These are phyloP conservation scores for Bhutanitis thaidina DNA, from an alignment of 2,888 invertebrate genomes.

Conservation along the genomic window DNA sequence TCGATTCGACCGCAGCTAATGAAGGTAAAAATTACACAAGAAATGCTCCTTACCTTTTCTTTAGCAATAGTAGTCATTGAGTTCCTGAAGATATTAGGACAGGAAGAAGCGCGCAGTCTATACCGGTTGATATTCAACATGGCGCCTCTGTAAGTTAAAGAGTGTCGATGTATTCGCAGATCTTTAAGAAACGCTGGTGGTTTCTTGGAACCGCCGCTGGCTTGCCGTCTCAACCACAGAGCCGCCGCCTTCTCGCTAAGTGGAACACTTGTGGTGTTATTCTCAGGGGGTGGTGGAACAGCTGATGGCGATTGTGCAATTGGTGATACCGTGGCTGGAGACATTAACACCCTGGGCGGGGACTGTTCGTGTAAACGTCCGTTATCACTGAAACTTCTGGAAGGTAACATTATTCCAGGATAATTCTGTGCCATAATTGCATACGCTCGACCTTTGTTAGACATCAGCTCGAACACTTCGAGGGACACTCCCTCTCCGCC, in stretches of 20 bases:
- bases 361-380: constrained; percentile 65
- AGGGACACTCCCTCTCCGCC: constrained; percentile 88
- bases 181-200: constrained; percentile 87
- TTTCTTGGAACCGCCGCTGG: constrained; percentile 60
- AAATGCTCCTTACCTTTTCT: constrained; percentile 84
- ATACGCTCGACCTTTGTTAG: constrained; percentile 84
- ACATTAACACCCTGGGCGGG: constrained; percentile 53
- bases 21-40: too few species aligned
- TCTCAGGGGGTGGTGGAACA: constrained; percentile 35
- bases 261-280: constrained; percentile 34
- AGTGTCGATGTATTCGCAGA: constrained; percentile 86
- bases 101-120: constrained; percentile 90
- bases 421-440: constrained; percentile 87
- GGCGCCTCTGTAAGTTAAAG: constrained; percentile 90
- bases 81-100: constrained; percentile 93
- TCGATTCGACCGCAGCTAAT: too few species aligned
- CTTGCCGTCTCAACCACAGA: constrained; percentile 79
- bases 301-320: constrained; percentile 48
- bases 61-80: constrained; percentile 92
- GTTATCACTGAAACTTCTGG: constrained; percentile 86
- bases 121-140: constrained; percentile 92
- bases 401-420: constrained; percentile 85
- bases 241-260: constrained; percentile 70
- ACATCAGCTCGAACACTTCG: constrained; percentile 87
- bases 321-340: constrained; percentile 45